phyloP scores from a whole-genome alignment of 2,113 vertebrate genomes.

The Pipa parva region DNA sequence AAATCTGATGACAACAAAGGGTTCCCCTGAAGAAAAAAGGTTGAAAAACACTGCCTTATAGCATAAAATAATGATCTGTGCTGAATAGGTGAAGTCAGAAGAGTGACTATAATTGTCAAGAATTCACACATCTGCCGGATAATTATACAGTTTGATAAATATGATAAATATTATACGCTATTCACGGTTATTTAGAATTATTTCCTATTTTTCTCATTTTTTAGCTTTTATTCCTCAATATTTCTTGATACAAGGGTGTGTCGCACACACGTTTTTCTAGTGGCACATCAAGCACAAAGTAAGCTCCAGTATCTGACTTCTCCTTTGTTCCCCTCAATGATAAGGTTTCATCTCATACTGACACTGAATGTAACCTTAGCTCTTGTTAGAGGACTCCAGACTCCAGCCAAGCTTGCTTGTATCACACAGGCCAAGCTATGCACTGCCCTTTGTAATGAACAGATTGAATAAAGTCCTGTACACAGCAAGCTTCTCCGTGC shows the following conservation, averaged over 20 bases:
- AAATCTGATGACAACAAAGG: too few relatives aligned
- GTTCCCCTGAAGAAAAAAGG: too few relatives aligned
- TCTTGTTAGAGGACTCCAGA: background rate
- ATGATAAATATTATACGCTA: too few relatives aligned
- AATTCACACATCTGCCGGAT: too few relatives aligned
- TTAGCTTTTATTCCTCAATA: too few relatives aligned
- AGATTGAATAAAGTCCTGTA: background rate
- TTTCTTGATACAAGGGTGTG: background rate
- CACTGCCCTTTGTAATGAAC: background rate
- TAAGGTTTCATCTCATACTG: background rate
- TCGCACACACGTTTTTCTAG: background rate
- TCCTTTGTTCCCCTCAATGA: background rate
- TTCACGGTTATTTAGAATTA: too few relatives aligned
- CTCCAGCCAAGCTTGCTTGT: background rate
- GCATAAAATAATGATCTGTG: too few relatives aligned
- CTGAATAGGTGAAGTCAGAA: too few relatives aligned
- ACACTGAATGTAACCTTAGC: background rate
- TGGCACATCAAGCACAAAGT: background rate
- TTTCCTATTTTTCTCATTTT: too few relatives aligned
- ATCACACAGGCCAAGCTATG: background rate
- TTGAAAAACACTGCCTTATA: too few relatives aligned
- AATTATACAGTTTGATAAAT: too few relatives aligned
- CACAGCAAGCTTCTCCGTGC: background rate
- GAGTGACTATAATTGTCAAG: too few relatives aligned
- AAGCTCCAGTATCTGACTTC: background rate